Evolutionary conservation across 2,888 invertebrate genomes (phyloP), one percentile per base, ranked within the genome.

Genomic region (Melangyna quadrimaculata): DNA sequence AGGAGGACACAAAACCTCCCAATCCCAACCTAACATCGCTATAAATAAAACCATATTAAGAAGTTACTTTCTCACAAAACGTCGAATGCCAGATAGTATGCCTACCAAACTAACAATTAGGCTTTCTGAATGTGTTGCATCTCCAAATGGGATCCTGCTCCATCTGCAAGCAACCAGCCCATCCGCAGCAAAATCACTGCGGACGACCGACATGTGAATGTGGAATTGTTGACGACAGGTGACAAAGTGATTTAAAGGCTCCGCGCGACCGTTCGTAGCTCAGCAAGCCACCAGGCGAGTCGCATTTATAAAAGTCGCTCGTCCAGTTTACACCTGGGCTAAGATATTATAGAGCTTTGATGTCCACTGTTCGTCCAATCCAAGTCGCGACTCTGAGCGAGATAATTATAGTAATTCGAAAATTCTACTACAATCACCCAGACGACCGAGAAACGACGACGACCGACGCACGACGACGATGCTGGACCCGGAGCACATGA

Each of bases 191-290:
- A 69, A 71, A 79, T 40, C 55, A 59, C 69, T n/a, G n/a, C 61
- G 10, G 5, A 67, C 67, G 61, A 67, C 72, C 69, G 78, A 86
- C 86, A 86, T 86, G 86, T 81, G 86, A 43, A 81, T 78, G 86
- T 86, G 81, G 81, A 86, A 86, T 81, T 81, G 86, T 86, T 81
- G 86, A 86, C 86, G 86, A 86, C 86, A 86, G 86, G 86, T 86
- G 86, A 86, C 86, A 86, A 86, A 86, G 81, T 81, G 86, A 86
- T 86, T 81, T 86, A 77, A 70, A 63, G 27, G 69, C 86, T 37
- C 67, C 45, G 35, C 70, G 24, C 45, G 37, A 45, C 3, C 43
- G 19, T 14, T 8, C 24, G 1, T 29, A 9, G 22, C 19, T 19
- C 32, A 32, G 55, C 29, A 17, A n/a, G 6, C 32, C 24, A 29